These are phyloP conservation scores for Chloroceryle aenea DNA, from an alignment of 2,113 vertebrate species.

Conservation along the genomic window DNA sequence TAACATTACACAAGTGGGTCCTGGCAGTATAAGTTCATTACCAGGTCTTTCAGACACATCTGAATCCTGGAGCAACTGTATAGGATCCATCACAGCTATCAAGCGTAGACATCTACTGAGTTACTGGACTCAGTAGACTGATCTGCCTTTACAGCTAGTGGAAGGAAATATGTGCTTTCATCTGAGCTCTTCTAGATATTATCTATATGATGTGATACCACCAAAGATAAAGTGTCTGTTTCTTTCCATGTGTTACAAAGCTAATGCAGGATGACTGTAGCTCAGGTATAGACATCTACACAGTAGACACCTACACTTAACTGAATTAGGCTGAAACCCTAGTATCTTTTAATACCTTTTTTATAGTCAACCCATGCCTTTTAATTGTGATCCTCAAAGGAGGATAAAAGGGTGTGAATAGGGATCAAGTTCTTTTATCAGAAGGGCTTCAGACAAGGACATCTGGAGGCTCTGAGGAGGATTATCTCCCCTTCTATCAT, in stretches of 20 bases:
- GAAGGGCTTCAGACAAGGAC: neutral
- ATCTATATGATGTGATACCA: neutral
- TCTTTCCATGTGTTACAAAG: neutral
- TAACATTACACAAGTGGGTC: neutral
- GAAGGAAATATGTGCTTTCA: neutral
- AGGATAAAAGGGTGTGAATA: neutral
- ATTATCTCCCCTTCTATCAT: neutral
- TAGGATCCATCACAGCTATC: neutral
- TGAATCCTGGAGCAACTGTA: neutral
- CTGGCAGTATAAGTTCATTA: neutral
- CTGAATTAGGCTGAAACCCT: neutral
- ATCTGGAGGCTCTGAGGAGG: neutral
- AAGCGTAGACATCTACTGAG: neutral
- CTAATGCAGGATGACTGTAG: neutral
- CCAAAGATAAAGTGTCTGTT: neutral
- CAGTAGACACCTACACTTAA: neutral
- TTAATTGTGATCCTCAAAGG: neutral
- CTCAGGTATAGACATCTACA: neutral
- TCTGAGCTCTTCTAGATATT: neutral
- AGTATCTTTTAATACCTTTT: neutral
- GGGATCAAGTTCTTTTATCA: neutral
- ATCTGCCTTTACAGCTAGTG: neutral
- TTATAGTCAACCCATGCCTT: neutral
- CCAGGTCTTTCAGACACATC: neutral
- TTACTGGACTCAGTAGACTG: neutral